Percentiles rank a stretch among this genome's conserved stretches.
Evolutionary conservation across 2,888 invertebrate genomes (phyloP).

Genomic region (Pemphredon lugubris): DNA sequence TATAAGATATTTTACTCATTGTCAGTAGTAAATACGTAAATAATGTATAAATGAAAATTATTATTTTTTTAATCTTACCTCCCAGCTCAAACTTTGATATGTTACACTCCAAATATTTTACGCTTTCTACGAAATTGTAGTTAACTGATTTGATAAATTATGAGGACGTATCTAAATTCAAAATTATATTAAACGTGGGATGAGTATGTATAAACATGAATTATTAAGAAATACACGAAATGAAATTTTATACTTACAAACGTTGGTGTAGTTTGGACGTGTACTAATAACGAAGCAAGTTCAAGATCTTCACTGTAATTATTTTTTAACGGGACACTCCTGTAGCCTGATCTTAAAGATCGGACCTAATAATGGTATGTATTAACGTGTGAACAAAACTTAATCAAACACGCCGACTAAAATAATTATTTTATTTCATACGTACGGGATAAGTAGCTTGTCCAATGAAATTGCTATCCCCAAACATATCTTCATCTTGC

Average conservation of each 20-base stretch:
- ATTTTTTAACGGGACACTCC: slow-evolving; percentile 95
- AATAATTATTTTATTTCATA: slow-evolving; percentile 62
- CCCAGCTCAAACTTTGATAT: slow-evolving; percentile 7
- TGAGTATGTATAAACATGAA: neutral
- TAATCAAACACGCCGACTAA: slow-evolving; percentile 7
- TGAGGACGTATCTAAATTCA: slow-evolving; percentile 20
- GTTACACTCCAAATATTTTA: slow-evolving; percentile 7
- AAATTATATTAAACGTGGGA: slow-evolving; percentile 1
- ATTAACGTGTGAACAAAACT: slow-evolving; percentile 5
- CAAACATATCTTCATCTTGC: slow-evolving; percentile 98
- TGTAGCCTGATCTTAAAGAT: slow-evolving; percentile 91
- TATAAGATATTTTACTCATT: too few relatives aligned
- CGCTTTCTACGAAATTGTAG: neutral
- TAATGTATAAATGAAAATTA: neutral
- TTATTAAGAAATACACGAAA: neutral
- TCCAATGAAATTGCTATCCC: slow-evolving; percentile 97
- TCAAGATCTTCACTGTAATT: slow-evolving; percentile 96
- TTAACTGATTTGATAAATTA: slow-evolving; percentile 27
- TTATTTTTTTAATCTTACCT: slow-evolving; percentile 24
- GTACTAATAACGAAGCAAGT: slow-evolving; percentile 93
- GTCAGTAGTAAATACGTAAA: too few relatives aligned
- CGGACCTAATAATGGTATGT: slow-evolving; percentile 83
- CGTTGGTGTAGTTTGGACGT: slow-evolving; percentile 85
- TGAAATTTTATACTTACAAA: slow-evolving; percentile 35
- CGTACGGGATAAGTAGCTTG: slow-evolving; percentile 95